Evolutionary conservation across 2,113 vertebrate genomes (phyloP).

Genomic region (Oryzias javanicus): DNA sequence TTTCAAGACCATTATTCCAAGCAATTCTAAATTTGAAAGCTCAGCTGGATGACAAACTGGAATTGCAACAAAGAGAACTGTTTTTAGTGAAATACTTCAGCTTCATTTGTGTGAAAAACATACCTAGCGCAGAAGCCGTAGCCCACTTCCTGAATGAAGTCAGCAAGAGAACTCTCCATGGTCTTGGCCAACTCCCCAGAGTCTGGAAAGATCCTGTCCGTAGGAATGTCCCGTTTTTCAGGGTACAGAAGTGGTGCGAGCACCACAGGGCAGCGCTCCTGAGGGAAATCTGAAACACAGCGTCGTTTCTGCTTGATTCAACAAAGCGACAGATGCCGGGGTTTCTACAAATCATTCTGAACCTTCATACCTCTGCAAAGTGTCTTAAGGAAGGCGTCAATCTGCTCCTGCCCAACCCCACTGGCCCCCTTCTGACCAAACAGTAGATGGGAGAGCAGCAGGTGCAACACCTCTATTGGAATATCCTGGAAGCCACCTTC

Average conservation of each 20-base stretch:
- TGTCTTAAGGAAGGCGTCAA: slow-evolving; percentile 98
- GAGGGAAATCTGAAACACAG: slow-evolving; percentile 90
- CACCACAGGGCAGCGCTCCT: slow-evolving; percentile 99
- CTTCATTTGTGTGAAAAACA: neutral
- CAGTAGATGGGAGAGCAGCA: slow-evolving; percentile 98
- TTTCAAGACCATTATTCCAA: no score
- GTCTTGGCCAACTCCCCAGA: slow-evolving; percentile 99
- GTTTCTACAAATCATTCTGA: neutral
- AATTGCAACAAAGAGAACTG: no score
- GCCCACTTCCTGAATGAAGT: slow-evolving; percentile 99
- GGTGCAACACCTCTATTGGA: slow-evolving; percentile 99
- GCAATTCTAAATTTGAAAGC: no score
- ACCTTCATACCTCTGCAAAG: slow-evolving; percentile 91
- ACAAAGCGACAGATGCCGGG: no score
- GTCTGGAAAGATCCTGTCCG: slow-evolving; percentile 99
- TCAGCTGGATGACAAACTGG: no score
- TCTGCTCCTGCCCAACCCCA: slow-evolving; percentile 98
- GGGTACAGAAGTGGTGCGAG: slow-evolving; percentile 99
- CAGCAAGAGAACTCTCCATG: slow-evolving; percentile 99
- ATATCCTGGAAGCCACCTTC: slow-evolving; percentile 99
- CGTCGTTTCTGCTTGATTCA: neutral
- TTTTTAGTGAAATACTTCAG: neutral
- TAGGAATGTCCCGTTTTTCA: slow-evolving; percentile 99
- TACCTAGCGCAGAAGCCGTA: slow-evolving; percentile 98
- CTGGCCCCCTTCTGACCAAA: slow-evolving; percentile 99